Evolutionary conservation across 2,113 vertebrate genomes (phyloP).

Genomic region (Pseudopipra pipra): DNA sequence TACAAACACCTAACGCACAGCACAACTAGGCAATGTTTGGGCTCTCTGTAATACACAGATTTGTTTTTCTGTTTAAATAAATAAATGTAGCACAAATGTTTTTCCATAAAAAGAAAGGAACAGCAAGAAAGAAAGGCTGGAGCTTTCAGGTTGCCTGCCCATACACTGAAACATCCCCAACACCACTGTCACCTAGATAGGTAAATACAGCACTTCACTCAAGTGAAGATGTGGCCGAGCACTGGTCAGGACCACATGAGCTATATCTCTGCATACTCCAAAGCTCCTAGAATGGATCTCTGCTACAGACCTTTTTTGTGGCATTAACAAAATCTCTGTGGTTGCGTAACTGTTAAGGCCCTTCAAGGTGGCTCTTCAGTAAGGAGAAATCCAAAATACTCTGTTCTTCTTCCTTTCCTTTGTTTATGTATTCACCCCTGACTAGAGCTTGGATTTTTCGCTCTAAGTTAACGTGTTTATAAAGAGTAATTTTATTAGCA

Average conservation of each 20-base stretch:
- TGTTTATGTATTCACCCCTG: neutral
- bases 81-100: neutral
- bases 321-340: neutral
- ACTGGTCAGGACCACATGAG: neutral
- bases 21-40: neutral
- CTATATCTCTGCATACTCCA: neutral
- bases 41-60: neutral
- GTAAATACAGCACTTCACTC: neutral
- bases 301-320: neutral
- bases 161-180: neutral
- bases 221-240: neutral
- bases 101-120: neutral
- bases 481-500: neutral
- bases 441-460: neutral
- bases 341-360: neutral
- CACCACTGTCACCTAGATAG: neutral
- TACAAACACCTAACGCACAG: neutral
- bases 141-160: neutral
- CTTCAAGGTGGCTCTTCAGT: neutral
- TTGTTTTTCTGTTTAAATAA: neutral
- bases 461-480: neutral
- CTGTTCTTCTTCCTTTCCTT: neutral
- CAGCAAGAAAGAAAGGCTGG: neutral
- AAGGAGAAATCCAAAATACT: neutral
- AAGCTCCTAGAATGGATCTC: neutral